Base-by-base conservation (phyloP, 2,113 vertebrate species). In the Piliocolobus tephrosceles region DNA sequence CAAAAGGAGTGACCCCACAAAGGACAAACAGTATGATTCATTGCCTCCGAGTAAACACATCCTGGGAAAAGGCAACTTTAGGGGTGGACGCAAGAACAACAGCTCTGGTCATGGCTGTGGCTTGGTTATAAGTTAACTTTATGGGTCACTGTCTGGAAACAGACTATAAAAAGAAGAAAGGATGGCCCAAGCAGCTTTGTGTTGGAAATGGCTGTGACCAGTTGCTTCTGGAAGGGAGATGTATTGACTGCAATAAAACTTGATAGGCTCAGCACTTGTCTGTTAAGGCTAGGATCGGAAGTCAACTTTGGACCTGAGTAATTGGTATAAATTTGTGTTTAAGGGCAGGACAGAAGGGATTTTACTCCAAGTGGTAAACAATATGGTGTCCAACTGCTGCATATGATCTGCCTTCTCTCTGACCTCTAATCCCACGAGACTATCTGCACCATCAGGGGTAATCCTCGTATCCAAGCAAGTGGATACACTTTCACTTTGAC, bases 91-190 rank as follows among this genome's bases (percentile, higher is more conserved):
- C 50, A 73, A 95, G 89, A 90, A 91, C 89, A 96, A 85, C 87
- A 94, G 61, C 70, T 57, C 76, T 91, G 89, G 78, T 86, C 81
- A 64, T 96, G 95, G 92, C 92, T 91, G 73, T 94, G 96, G 96
- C 92, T 96, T 89, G 88, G 96, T 96, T 97, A 91, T 90, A 94
- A 88, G 92, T 97, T 97, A 97, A 95, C 92, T 98, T 98, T 94
- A 97, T 96, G 97, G 96, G 96, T 98, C 95, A 96, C 58, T 4
- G 78, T 96, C 96, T 96, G 90, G 92, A 96, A 96, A 96, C 58
- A 97, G 76, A 94, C 90, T 75, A 92, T 98, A 96, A 98, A 98
- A 96, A 95, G 94, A 92, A 96, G 92, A 97, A 97, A 97, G 78
- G 47, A 73, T 83, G 38, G 58, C 87, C 93, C 45, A 61, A 80